Evolutionary conservation across 2,888 invertebrate species (phyloP).

Genomic region (Stenodera caucasica): DNA sequence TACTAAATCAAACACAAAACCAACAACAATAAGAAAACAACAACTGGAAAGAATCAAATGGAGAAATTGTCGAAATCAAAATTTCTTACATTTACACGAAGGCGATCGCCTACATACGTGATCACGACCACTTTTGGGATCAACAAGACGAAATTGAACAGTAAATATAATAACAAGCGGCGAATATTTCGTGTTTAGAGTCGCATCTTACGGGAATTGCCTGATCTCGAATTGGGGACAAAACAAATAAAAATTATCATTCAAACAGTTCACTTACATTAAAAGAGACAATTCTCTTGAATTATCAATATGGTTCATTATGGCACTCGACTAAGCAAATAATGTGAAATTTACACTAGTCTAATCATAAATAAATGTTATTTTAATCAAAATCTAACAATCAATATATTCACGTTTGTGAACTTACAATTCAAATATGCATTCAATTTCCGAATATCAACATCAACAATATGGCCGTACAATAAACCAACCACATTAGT

Average conservation of each 20-base stretch:
- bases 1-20: conserved; percentile 31
- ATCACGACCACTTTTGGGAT: conserved; percentile 32
- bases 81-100: conserved; percentile 16
- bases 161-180: conserved; percentile 34
- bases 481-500: background rate
- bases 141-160: conserved; percentile 33
- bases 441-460: background rate
- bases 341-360: too few species aligned
- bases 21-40: background rate
- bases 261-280: too few species aligned
- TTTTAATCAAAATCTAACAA: too few species aligned
- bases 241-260: too few species aligned
- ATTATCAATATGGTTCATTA: too few species aligned
- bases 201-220: conserved; percentile 28
- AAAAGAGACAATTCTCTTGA: too few species aligned
- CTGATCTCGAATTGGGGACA: background rate
- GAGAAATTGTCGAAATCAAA: conserved; percentile 11
- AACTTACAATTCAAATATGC: too few species aligned
- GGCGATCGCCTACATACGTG: conserved; percentile 28
- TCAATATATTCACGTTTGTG: too few species aligned
- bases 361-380: too few species aligned
- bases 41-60: background rate
- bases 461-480: background rate
- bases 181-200: conserved; percentile 35
- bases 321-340: too few species aligned